Base-by-base conservation (phyloP, 2,888 invertebrate species). In the Stenotaenia linearis region DNA sequence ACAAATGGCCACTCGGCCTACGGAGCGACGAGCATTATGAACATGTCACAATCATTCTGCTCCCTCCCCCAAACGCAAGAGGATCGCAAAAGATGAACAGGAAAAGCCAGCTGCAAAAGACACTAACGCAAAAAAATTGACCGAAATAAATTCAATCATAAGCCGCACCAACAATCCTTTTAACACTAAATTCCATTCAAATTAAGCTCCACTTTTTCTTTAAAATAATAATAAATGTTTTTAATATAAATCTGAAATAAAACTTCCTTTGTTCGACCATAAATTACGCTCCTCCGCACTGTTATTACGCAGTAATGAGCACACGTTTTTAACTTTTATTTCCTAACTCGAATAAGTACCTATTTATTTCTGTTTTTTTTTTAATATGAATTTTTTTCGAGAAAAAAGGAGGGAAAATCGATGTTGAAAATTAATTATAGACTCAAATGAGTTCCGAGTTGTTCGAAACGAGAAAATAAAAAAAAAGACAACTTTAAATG, bases 11-110 rank as follows among this genome's bases (percentile, higher is more conserved):
- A 37, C 76, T 76, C 30, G 30, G 75, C 76, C 37, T 37, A 50
- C 50, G 50, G 50, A 76, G 76, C 76, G 37, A 35, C n/a, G 76
- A 50, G 35, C 76, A 76, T 76, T 76, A 76, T 76, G 76, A 23
- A 35, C 76, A 76, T 76, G 76, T 76, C 76, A 76, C 76, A 76
- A 76, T 76, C 76, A 76, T 37, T 76, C 76, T 76, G 35, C 37
- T 37, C 3, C 76, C 35, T 7, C 75, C 50, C 50, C 50, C 1
- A 21, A 50, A 50, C 2, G 21, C n/a, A 50, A 7, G 40, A 50
- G 18, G 18, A 50, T 50, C 50, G 50, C 50, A 18, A 50, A 50
- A 50, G 50, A 50, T 50, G 50, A 50, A 50, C 50, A 50, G 50
- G 50, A 50, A 50, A 50, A 50, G 50, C 50, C 50, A 50, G 50